These are phyloP conservation scores for Platynereis dumerilii DNA, from an alignment of 2,888 invertebrate species.

Conservation along the genomic window DNA sequence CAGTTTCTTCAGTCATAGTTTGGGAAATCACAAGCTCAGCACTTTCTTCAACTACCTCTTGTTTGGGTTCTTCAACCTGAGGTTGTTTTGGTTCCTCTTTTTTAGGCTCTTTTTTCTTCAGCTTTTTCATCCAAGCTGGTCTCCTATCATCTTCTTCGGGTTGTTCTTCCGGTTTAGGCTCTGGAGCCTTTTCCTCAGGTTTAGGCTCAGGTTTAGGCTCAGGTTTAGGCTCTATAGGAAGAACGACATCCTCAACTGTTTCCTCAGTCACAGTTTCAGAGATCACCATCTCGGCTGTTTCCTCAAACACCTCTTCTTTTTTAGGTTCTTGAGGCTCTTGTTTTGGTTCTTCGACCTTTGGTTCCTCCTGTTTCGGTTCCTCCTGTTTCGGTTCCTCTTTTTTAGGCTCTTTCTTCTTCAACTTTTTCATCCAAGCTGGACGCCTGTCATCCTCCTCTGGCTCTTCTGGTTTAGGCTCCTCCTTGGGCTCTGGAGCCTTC, in stretches of 20 bases:
- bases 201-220: not conserved
- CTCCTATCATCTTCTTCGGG: slow-evolving; percentile 9
- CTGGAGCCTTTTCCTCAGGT: not conserved
- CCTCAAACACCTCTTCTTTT: too few species aligned
- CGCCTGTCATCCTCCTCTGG: slow-evolving; percentile 10
- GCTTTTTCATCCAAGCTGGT: not conserved
- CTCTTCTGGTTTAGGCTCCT: slow-evolving; percentile 4
- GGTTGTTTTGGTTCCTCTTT: not conserved
- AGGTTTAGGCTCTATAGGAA: slow-evolving; percentile 4
- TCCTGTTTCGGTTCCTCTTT: slow-evolving; percentile 10
- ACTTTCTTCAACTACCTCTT: too few species aligned
- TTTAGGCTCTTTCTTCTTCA: not conserved
- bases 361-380: slow-evolving; percentile 12
- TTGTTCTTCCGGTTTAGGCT: not conserved
- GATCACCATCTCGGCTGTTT: too few species aligned
- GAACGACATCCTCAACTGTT: not conserved
- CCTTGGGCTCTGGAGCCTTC: slow-evolving; percentile 1
- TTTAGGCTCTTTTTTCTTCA: not conserved
- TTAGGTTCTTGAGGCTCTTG: too few species aligned
- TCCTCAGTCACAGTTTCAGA: not conserved
- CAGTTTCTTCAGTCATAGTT: too few species aligned
- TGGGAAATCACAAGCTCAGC: too few species aligned
- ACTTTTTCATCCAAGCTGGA: not conserved
- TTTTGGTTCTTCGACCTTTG: too few species aligned
- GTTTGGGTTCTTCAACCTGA: too few species aligned